Conservation (phyloP, 2,888 invertebrate genomes). For the Drosophila kanekoi region DNA sequence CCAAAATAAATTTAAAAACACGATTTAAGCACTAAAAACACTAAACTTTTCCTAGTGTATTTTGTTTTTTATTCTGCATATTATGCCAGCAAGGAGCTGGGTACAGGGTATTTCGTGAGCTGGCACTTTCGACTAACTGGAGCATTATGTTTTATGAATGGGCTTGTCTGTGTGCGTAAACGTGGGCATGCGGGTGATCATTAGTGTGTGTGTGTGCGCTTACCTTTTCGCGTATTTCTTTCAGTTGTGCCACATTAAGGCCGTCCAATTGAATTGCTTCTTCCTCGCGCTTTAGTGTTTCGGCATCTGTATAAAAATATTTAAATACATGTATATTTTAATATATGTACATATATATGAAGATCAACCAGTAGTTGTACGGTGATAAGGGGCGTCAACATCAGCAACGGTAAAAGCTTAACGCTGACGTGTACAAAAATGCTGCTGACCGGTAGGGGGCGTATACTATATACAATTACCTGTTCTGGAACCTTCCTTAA, state of each 20-base stretch:
- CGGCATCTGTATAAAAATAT: constrained; percentile 89
- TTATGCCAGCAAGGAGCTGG: no score
- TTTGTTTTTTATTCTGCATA: no score
- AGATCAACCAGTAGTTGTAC: background rate
- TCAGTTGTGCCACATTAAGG: constrained; percentile 96
- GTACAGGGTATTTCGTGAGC: background rate
- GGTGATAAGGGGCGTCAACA: constrained; percentile 47
- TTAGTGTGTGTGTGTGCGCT: constrained; percentile 5
- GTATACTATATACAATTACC: constrained; percentile 86
- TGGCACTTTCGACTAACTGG: background rate
- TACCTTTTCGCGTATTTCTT: constrained; percentile 93
- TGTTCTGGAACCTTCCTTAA: constrained; percentile 94
- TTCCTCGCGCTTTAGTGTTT: constrained; percentile 95
- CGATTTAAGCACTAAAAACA: no score
- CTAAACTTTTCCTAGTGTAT: no score
- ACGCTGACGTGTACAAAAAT: constrained; percentile 73
- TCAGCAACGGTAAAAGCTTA: constrained; percentile 43
- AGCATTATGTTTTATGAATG: background rate
- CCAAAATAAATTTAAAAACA: no score
- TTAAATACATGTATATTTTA: background rate
- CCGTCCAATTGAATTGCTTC: constrained; percentile 98
- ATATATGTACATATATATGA: constrained; percentile 10
- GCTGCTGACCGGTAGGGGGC: constrained; percentile 13
- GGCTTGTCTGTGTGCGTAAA: background rate
- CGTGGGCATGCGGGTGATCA: background rate